These are phyloP conservation scores for Mola mola DNA, from an alignment of 2,113 vertebrate species.

Conservation along the genomic window DNA sequence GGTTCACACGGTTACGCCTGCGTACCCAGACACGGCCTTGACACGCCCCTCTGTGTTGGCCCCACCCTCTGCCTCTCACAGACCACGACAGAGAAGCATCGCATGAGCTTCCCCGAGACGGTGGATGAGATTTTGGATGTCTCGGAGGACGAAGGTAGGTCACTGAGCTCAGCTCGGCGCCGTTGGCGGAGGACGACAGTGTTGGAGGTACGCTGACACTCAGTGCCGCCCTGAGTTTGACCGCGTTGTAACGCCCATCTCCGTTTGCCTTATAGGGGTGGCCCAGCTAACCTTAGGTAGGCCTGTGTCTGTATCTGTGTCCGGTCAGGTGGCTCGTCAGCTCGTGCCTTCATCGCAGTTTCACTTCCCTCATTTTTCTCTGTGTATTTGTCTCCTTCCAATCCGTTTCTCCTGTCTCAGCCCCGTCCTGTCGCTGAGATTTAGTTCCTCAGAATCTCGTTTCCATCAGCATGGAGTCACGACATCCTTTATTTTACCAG, in stretches of 20 bases:
- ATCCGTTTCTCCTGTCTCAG: conserved; percentile 73
- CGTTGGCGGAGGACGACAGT: conserved; percentile 15
- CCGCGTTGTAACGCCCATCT: conserved; percentile 61
- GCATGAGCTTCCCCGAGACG: conserved; percentile 97
- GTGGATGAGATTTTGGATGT: conserved; percentile 97
- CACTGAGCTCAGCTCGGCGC: background rate
- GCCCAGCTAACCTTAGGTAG: conserved; percentile 86
- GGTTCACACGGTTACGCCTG: conserved; percentile 28
- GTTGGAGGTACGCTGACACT: conserved; percentile 30
- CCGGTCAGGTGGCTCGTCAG: conserved; percentile 67
- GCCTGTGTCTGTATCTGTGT: conserved; percentile 77
- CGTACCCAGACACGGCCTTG: conserved; percentile 6
- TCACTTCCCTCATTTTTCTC: conserved; percentile 66
- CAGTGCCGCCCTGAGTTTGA: background rate
- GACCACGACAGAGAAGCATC: conserved; percentile 90
- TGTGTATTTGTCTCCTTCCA: conserved; percentile 64
- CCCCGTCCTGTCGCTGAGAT: no score
- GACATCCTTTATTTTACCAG: conserved; percentile 51
- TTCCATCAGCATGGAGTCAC: conserved; percentile 69
- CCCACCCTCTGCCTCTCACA: conserved; percentile 41
- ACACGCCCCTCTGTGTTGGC: conserved; percentile 11
- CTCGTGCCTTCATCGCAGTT: conserved; percentile 74
- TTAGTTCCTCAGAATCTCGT: no score
- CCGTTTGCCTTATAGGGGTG: conserved; percentile 80
- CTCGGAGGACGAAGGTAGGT: conserved; percentile 96